These are phyloP conservation scores for Chlorops oryzae DNA, from an alignment of 1,140 invertebrate species.

Conservation along the genomic window DNA sequence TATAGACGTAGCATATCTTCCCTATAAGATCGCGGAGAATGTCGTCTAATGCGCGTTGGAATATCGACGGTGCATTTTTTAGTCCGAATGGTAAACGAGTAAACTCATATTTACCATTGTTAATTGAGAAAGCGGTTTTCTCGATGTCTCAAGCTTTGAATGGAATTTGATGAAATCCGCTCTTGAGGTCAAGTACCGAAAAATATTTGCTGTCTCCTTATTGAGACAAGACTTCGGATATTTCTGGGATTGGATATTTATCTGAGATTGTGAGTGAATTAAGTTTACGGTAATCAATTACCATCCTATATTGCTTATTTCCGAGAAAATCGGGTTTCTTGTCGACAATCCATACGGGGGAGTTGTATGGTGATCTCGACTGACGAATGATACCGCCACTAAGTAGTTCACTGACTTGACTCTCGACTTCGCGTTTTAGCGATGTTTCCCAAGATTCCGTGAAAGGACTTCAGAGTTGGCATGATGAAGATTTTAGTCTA, in stretches of 20 bases:
- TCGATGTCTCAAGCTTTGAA: conserved; percentile 32
- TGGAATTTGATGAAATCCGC: conserved; percentile 50
- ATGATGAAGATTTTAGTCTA: conserved; percentile 12
- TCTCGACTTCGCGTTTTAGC: conserved; percentile 12
- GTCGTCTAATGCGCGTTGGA: conserved; percentile 48
- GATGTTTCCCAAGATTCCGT: conserved; percentile 14
- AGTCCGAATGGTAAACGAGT: conserved; percentile 43
- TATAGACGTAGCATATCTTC: conserved; percentile 16
- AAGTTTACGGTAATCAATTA: conserved; percentile 34
- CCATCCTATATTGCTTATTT: conserved; percentile 32
- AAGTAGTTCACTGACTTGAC: neutral
- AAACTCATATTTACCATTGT: conserved; percentile 36
- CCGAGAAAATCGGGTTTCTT: conserved; percentile 9
- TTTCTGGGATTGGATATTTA: conserved; percentile 51
- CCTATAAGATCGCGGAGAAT: conserved; percentile 19
- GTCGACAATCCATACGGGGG: conserved; percentile 6
- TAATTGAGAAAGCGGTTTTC: conserved; percentile 44
- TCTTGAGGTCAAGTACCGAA: conserved; percentile 47
- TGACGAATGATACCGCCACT: conserved; percentile 1
- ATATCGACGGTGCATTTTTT: conserved; percentile 46
- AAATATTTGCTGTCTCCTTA: conserved; percentile 46
- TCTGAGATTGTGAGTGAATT: conserved; percentile 39
- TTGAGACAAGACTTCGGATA: conserved; percentile 47
- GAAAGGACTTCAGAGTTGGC: conserved; percentile 11
- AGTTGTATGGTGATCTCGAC: conserved; percentile 7